These are phyloP conservation scores for Zaprionus inermis DNA, from an alignment of 1,140 invertebrate genomes.

Conservation along the genomic window DNA sequence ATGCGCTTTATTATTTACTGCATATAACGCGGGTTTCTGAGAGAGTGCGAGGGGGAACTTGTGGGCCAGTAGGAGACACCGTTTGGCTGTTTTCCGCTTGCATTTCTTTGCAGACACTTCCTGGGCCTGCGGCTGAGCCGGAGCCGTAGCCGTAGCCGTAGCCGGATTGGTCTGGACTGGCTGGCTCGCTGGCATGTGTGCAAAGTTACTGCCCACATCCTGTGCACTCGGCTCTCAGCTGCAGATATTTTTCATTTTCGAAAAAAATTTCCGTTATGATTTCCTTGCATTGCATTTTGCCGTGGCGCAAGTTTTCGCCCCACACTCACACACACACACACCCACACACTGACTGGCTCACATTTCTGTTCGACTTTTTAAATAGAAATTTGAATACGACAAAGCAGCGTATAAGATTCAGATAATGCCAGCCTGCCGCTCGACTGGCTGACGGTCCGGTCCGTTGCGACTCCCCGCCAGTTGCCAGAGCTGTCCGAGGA, in stretches of 20 bases:
- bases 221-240: constrained; percentile 46
- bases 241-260: constrained; percentile 60
- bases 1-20: constrained; percentile 58
- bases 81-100: constrained; percentile 48
- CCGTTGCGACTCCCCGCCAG: constrained; percentile 30
- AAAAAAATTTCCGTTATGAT: constrained; percentile 71
- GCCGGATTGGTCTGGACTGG: constrained; percentile 4
- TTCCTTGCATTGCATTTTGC: constrained; percentile 52
- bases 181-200: constrained; percentile 62
- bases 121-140: constrained; percentile 35
- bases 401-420: constrained; percentile 71
- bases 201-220: constrained; percentile 68
- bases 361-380: constrained; percentile 43
- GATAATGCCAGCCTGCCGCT: constrained; percentile 59
- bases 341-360: constrained; percentile 5
- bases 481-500: constrained; percentile 43
- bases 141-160: constrained; percentile 6
- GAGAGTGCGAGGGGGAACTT: background rate
- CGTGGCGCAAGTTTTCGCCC: constrained; percentile 30
- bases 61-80: constrained; percentile 1
- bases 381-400: constrained; percentile 74
- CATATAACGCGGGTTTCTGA: constrained; percentile 17
- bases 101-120: constrained; percentile 63
- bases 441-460: background rate
- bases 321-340: constrained; percentile 18